These are phyloP conservation scores for Chionoecetes opilio DNA, from an alignment of 1,140 invertebrate species.

Conservation along the genomic window DNA sequence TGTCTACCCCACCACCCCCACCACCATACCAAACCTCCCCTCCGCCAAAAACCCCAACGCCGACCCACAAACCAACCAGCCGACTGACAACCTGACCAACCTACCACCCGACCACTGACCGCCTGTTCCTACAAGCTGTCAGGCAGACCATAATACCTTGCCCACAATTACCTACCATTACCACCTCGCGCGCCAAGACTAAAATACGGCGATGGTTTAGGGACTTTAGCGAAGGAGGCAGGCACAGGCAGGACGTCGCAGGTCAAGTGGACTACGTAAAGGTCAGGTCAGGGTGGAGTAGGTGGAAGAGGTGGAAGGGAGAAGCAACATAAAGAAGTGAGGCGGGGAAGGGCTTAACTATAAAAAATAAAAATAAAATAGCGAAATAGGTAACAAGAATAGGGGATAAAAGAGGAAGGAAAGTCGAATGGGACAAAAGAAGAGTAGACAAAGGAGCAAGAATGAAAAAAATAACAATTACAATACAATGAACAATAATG, in stretches of 20 bases:
- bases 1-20: not conserved
- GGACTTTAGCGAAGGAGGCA: not conserved
- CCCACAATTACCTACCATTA: not conserved
- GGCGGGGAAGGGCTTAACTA: not conserved
- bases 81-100: not conserved
- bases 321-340: not conserved
- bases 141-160: slow-evolving; percentile 6
- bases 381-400: not conserved
- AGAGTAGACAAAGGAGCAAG: not conserved
- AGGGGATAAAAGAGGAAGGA: not conserved
- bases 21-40: too few species aligned
- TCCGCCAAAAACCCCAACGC: not conserved
- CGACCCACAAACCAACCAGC: not conserved
- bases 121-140: not conserved
- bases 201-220: not conserved
- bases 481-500: not conserved
- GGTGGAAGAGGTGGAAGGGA: not conserved
- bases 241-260: not conserved
- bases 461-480: not conserved
- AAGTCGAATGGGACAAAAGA: not conserved
- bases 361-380: too few species aligned
- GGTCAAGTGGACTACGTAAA: not conserved
- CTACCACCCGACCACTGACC: not conserved
- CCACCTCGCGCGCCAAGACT: not conserved
- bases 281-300: too few species aligned